Evolutionary conservation across 2,888 invertebrate genomes (phyloP), one percentile per base, ranked within the genome.

Genomic region (Agrilus biguttatus): DNA sequence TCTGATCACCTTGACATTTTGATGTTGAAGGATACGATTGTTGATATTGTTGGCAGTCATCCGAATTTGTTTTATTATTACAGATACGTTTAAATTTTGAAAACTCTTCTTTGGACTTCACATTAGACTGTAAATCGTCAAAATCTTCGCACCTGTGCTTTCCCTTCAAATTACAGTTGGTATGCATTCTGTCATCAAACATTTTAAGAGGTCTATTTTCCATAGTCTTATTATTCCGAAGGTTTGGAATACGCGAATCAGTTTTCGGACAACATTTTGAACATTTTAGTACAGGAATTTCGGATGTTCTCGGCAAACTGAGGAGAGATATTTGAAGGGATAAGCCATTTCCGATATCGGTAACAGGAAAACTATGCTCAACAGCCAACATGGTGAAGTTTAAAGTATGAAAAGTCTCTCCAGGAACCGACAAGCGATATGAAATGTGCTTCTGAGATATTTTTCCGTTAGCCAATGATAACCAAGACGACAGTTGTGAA

Each of bases 401-500:
- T 49, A 74, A 61, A 60, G 68, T 61, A 60, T 67, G 68, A 52
- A 62, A 70, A 48, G 72, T 75, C 57, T 78, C 80, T 12, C 77
- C 80, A 3, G 78, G 81, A 51, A 78, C 77, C 50, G 75, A 75
- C 42, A 81, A 69, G 69, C 78, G 77, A 71, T 80, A 84, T 50
- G 76, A 73, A 49, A 82, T 70, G 65, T 72, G 74, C 48, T 48
- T 52, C 44, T 48, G 59, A 44, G 56, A 58, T 53, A 44, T 53
- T 45, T 45, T 54, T 64, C 60, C 52, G 43, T 62, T 57, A 40
- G 61, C 60, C 17, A 58, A 57, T 13, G 78, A 77, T 55, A 83
- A 77, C 95, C 95, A 96, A 43, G 95, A 91, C 40, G 91, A 87
- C 51, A 96, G 79, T 72, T 96, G 95, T 5, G 95, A 96, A 71